Evolutionary conservation across 1,140 invertebrate genomes (phyloP), one percentile per base, ranked within the genome.

Genomic region (Drosophila tsacasi): DNA sequence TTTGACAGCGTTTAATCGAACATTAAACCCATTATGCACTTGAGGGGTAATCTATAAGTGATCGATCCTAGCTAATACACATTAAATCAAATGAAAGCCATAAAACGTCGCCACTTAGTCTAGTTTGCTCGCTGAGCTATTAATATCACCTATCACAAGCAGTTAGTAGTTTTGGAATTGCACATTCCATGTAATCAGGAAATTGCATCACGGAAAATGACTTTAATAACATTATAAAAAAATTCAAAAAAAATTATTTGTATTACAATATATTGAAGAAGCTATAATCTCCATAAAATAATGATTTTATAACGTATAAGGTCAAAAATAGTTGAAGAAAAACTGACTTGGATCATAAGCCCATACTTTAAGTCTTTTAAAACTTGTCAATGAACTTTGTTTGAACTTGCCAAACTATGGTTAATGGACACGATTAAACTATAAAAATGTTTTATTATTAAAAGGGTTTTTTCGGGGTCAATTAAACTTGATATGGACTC

Each of bases 21-120:
- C 62, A 23, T 12, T 69, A 67, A 52, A 52, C 62, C 32, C 25
- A 65, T 35, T 62, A 62, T 44, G 57, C 57, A 65, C 63, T 65
- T 44, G 39, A 65, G 27, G 3, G 21, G 12, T 44, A 44, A 65
- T 63, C 32, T n/a, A 8, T 2, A 6, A n/a, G 21, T 44, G 39
- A 66, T 63, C 23, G 30, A 12, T 13, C 21, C 19, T 13, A 32
- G 15, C 8, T 21, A 32, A 44, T 66, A 32, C 9, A 37, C 52
- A 23, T 37, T 23, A 23, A 39, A 37, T 15, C 35, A n/a, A 66
- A 61, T 32, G 13, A 30, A 17, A 57, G 25, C 49, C 25, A 58
- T 59, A 5, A 64, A 65, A n/a, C 15, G 58, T 32, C 63, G 59
- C 58, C 63, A 66, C 19, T 19, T 25, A 8, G 63, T 63, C 63